phyloP scores from a whole-genome alignment of 2,888 invertebrate genomes.

The Geophilus truncorum region DNA sequence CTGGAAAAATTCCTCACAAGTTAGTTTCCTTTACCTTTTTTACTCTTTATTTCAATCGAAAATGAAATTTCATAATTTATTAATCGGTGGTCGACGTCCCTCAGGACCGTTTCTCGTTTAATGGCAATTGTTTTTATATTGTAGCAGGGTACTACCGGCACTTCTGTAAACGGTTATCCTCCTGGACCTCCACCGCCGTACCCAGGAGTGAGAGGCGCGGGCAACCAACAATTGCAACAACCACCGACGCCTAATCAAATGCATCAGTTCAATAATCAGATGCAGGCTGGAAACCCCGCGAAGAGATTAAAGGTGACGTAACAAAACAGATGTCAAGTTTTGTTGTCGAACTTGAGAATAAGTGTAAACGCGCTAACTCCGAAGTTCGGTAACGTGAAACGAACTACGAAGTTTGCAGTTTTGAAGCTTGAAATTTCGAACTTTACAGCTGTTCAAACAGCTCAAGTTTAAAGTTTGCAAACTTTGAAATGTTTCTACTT shows the following conservation, averaged over 20 bases:
- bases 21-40: conserved; percentile 1
- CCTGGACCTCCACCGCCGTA: conserved; percentile 29
- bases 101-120: too few species aligned
- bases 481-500: too few species aligned
- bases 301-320: conserved; percentile 63
- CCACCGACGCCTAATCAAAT: conserved; percentile 60
- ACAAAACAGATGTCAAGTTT: too few species aligned
- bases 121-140: not conserved
- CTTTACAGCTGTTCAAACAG: too few species aligned
- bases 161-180: conserved; percentile 28
- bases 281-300: conserved; percentile 42
- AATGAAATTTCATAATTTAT: too few species aligned
- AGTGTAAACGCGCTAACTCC: too few species aligned
- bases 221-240: not conserved
- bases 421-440: too few species aligned
- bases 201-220: not conserved
- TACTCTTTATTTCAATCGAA: not conserved
- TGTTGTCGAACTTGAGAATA: too few species aligned
- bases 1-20: conserved; percentile 5
- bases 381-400: too few species aligned
- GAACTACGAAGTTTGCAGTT: too few species aligned
- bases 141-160: not conserved
- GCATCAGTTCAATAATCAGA: conserved; percentile 31
- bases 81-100: not conserved
- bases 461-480: too few species aligned